These are phyloP conservation scores for Macaria notata DNA, from an alignment of 2,888 invertebrate species.

Conservation along the genomic window DNA sequence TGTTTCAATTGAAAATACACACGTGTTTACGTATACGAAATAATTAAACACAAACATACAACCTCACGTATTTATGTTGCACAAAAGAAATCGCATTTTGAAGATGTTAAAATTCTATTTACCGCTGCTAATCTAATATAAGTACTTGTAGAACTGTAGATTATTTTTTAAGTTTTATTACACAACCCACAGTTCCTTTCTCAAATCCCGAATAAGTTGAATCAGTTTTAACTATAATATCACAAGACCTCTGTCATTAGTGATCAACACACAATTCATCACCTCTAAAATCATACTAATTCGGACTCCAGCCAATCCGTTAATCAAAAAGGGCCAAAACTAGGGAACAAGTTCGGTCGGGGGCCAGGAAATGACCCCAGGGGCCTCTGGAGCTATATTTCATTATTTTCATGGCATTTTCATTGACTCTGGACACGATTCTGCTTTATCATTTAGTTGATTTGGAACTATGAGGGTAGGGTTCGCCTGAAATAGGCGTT, in stretches of 20 bases:
- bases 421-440: slow-evolving; percentile 24
- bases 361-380: slow-evolving; percentile 29
- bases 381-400: slow-evolving; percentile 24
- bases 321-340: slow-evolving; percentile 12
- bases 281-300: background rate
- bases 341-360: slow-evolving; percentile 21
- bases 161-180: no score
- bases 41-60: no score
- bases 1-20: no score
- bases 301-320: slow-evolving; percentile 4
- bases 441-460: slow-evolving; percentile 24
- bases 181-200: no score
- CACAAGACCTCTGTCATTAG: background rate
- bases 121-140: no score
- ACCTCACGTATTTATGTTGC: no score
- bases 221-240: no score
- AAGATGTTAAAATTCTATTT: no score
- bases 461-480: slow-evolving; percentile 20
- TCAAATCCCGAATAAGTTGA: no score
- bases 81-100: no score
- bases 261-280: background rate
- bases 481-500: slow-evolving; percentile 7
- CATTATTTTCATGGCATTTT: slow-evolving; percentile 28
- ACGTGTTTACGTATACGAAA: no score
- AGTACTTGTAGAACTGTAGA: no score